A percentile compares a stretch with the other conserved stretches of the same genome.
Evolutionary conservation across 2,888 invertebrate genomes (phyloP).

Genomic region (Parnassius mnemosyne): DNA sequence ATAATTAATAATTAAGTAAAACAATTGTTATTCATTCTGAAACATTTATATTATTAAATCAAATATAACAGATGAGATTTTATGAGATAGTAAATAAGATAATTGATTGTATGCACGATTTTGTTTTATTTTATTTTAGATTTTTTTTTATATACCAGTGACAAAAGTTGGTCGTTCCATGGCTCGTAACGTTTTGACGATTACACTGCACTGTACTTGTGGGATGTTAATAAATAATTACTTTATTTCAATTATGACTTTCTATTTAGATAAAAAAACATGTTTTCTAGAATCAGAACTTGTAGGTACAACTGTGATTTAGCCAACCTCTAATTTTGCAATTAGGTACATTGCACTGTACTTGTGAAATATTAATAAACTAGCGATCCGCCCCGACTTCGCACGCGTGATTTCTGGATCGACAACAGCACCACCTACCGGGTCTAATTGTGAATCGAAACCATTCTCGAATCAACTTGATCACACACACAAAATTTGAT

Average conservation of each 20-base stretch:
- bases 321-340: no score
- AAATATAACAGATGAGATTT: slow-evolving; percentile 18
- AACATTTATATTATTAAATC: slow-evolving; percentile 7
- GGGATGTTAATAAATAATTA: slow-evolving; percentile 44
- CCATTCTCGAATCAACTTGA: no score
- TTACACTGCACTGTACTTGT: slow-evolving; percentile 41
- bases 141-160: slow-evolving; percentile 30
- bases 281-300: background rate
- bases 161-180: slow-evolving; percentile 22
- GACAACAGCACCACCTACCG: no score
- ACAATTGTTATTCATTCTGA: slow-evolving; percentile 15
- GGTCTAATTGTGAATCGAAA: no score
- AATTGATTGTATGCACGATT: slow-evolving; percentile 23
- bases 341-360: no score
- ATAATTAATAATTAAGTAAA: slow-evolving; percentile 6
- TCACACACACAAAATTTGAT: no score
- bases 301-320: no score
- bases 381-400: no score
- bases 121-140: slow-evolving; percentile 27
- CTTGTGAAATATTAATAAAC: no score
- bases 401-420: no score
- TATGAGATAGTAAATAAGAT: slow-evolving; percentile 18
- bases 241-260: slow-evolving; percentile 25
- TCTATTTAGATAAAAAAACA: slow-evolving; percentile 7
- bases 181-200: slow-evolving; percentile 30